Percentiles rank a stretch among this genome's conserved stretches.
Evolutionary conservation across 92 coral and sea anemone genomes (phyloP).

Genomic region (Ricordea florida): DNA sequence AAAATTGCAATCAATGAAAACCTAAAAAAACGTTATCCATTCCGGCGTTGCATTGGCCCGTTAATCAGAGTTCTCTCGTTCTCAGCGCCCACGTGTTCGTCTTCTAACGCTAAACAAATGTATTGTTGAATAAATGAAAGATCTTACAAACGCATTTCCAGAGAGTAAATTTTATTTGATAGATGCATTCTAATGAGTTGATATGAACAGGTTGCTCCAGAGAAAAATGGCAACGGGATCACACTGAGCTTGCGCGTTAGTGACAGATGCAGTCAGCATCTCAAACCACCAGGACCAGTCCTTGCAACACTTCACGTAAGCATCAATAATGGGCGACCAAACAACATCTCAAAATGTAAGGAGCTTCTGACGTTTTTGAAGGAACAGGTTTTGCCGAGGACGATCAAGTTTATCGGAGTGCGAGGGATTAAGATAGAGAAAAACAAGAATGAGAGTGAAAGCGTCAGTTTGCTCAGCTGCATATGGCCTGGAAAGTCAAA

Average conservation of each 20-base stretch:
- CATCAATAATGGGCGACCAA: conserved; percentile 42
- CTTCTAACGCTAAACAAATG: no score
- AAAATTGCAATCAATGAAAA: no score
- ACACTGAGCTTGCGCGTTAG: conserved; percentile 11
- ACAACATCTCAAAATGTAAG: conserved; percentile 63
- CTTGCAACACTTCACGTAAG: conserved; percentile 66
- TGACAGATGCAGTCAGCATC: conserved; percentile 10
- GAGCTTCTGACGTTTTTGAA: conserved; percentile 72
- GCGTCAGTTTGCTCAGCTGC: conserved; percentile 62
- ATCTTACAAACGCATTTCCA: no score
- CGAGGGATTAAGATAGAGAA: conserved; percentile 52
- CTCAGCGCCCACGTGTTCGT: no score
- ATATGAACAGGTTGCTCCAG: background rate
- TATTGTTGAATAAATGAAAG: no score
- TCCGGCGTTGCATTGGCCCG: no score
- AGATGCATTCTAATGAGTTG: no score
- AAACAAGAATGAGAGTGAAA: conserved; percentile 28
- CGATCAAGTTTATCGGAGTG: conserved; percentile 57
- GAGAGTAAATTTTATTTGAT: no score
- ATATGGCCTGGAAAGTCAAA: conserved; percentile 54
- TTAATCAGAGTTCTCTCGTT: no score
- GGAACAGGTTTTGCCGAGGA: conserved; percentile 84
- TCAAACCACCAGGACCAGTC: conserved; percentile 33
- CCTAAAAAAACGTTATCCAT: no score
- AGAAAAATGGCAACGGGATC: background rate